Evolutionary conservation across 23 tunicate species (phyloP).

Genomic region (Phallusia fumigata): DNA sequence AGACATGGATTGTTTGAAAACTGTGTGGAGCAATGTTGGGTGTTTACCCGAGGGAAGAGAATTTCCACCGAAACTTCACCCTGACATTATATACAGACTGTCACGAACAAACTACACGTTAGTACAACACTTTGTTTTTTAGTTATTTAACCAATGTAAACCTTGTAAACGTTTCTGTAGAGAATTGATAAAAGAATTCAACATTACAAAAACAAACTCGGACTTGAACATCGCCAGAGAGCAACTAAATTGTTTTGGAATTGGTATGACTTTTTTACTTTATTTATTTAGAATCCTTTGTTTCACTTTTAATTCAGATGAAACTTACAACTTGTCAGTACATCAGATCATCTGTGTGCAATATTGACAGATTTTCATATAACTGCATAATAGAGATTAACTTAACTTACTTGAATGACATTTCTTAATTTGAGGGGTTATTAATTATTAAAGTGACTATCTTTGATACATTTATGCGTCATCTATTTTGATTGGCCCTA

Average conservation of each 20-base stretch:
- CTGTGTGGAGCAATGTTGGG: constrained; percentile 17
- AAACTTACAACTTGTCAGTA: too few relatives aligned
- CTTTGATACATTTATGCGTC: too few relatives aligned
- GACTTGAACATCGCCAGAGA: neutral
- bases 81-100: neutral
- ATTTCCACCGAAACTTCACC: constrained; percentile 17
- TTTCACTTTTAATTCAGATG: too few relatives aligned
- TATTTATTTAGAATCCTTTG: too few relatives aligned
- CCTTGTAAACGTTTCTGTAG: neutral
- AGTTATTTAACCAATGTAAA: neutral
- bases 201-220: neutral
- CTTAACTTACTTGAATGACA: too few relatives aligned
- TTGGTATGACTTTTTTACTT: too few relatives aligned
- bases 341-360: too few relatives aligned
- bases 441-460: too few relatives aligned
- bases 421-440: too few relatives aligned
- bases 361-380: too few relatives aligned
- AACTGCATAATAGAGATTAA: too few relatives aligned
- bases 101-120: neutral
- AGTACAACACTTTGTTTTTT: neutral
- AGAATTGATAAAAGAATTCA: neutral
- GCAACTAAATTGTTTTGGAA: neutral
- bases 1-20: constrained; percentile 15
- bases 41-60: constrained; percentile 25
- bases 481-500: too few relatives aligned